Base-by-base conservation (phyloP, 1,140 invertebrate species). In the Schlechtendalia chinensis region DNA sequence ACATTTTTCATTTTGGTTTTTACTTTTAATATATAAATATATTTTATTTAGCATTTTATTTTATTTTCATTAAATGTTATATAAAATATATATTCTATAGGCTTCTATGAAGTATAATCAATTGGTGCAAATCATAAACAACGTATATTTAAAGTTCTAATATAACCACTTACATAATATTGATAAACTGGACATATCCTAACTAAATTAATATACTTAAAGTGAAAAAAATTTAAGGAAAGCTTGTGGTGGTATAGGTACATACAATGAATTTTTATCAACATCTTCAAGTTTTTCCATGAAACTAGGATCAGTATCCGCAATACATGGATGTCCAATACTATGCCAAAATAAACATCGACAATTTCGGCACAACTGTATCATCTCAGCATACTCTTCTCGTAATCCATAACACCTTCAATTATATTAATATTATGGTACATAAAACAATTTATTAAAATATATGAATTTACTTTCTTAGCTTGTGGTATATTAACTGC, bases 331-430 rank as follows among this genome's bases (percentile, higher is more conserved):
- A 86, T 96, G 95, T 0, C 95, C 95, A 63, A 94, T 89, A 1
- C 93, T 94, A 83, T 96, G 92, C 97, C 97, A 99, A 86, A 98
- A 98, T 53, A 99, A 89, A 85, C 95, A 97, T 83, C 96, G 92
- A 86, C 97, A 99, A 85, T 96, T 94, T 82, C 94, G 91, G 86
- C 97, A 99, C 59, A 98, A 88, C 63, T 96, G 94, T 82, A 99
- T 89, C 85, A 95, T 95, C 87, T 99, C 97, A 1, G 96, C 95
- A 86, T 95, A 99, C 82, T 97, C 94, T 87, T 98, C 96, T 82
- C 93, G 91, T 24, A 96, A 88, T 24, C 96, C 96, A 86, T 93
- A 96, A 82, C 92, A 90, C 84, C 95, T 96, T 84, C 12, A 86
- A 85, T 83, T 61, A 47, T 84, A 63, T 83, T 82, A 56, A 16